These are phyloP conservation scores for Uria lomvia DNA, from an alignment of 2,113 vertebrate genomes.

Conservation along the genomic window DNA sequence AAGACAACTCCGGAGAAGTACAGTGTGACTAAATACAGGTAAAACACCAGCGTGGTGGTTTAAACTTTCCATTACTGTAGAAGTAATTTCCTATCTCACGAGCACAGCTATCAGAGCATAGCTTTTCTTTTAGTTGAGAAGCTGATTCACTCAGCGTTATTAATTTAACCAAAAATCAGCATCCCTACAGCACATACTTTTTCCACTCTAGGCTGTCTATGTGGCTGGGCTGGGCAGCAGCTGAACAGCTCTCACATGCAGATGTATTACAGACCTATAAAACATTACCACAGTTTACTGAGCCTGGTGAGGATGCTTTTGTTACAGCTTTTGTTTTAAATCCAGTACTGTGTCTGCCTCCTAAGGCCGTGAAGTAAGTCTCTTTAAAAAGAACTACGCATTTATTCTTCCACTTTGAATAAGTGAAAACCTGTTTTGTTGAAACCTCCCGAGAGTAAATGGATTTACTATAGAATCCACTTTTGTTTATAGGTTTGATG, in stretches of 20 bases:
- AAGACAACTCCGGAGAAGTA: not conserved
- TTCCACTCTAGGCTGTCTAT: not conserved
- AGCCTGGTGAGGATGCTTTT: slow-evolving; percentile 15
- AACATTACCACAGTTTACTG: slow-evolving; percentile 22
- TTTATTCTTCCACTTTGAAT: slow-evolving; percentile 68
- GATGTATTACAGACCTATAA: slow-evolving; percentile 2
- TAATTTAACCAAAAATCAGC: slow-evolving; percentile 1
- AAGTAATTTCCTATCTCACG: not conserved
- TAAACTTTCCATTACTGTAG: not conserved
- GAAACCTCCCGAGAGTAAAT: slow-evolving; percentile 57
- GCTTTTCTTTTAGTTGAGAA: not conserved
- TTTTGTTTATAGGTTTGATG: slow-evolving; percentile 64
- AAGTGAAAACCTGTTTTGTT: slow-evolving; percentile 66
- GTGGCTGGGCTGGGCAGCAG: not conserved
- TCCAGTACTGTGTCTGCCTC: slow-evolving; percentile 44
- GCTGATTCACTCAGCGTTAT: not conserved
- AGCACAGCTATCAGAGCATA: not conserved
- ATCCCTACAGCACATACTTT: not conserved
- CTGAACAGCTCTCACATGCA: not conserved
- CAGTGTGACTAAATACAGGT: not conserved
- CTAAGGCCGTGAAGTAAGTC: not conserved
- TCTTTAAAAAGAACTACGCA: slow-evolving; percentile 56
- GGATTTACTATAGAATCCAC: slow-evolving; percentile 58
- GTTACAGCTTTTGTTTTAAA: slow-evolving; percentile 63
- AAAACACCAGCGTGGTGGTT: not conserved